A percentile compares a stretch with the other conserved stretches of the same genome.
phyloP scores from a whole-genome alignment of 2,888 invertebrate genomes.

The Holacanthella duospinosa region DNA sequence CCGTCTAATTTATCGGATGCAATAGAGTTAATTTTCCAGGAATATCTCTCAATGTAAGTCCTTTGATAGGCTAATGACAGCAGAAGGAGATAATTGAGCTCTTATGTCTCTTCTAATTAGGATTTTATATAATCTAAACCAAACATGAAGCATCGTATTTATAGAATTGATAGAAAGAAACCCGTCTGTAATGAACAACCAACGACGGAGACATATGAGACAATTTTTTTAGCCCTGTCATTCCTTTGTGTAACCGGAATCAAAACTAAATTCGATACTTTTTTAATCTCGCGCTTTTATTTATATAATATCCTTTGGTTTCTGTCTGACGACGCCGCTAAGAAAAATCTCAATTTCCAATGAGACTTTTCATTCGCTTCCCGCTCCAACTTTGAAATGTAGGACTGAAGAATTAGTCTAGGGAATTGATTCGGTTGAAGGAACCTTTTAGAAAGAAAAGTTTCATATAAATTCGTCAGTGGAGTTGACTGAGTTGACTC shows the following conservation, averaged over 20 bases:
- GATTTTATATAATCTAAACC: too few relatives aligned
- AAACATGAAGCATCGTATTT: too few relatives aligned
- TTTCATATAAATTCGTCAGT: not conserved
- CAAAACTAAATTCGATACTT: not conserved
- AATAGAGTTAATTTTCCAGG: too few relatives aligned
- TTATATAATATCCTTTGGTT: not conserved
- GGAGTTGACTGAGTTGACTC: constrained; percentile 17
- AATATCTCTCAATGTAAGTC: too few relatives aligned
- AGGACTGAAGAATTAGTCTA: not conserved
- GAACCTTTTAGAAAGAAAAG: not conserved
- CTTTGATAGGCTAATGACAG: too few relatives aligned
- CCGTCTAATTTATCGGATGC: too few relatives aligned
- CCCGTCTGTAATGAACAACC: too few relatives aligned
- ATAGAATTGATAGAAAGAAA: too few relatives aligned
- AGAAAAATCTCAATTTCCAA: not conserved
- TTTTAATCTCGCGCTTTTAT: not conserved
- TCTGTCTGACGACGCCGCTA: not conserved
- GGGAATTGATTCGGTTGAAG: not conserved
- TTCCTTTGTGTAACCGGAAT: not conserved
- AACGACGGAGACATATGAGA: not conserved
- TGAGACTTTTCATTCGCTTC: not conserved
- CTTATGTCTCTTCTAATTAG: too few relatives aligned
- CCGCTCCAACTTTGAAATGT: not conserved
- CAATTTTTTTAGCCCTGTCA: not conserved
- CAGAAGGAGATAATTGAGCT: too few relatives aligned